Conservation (phyloP, 2,113 vertebrate genomes). For the Ondatra zibethicus region DNA sequence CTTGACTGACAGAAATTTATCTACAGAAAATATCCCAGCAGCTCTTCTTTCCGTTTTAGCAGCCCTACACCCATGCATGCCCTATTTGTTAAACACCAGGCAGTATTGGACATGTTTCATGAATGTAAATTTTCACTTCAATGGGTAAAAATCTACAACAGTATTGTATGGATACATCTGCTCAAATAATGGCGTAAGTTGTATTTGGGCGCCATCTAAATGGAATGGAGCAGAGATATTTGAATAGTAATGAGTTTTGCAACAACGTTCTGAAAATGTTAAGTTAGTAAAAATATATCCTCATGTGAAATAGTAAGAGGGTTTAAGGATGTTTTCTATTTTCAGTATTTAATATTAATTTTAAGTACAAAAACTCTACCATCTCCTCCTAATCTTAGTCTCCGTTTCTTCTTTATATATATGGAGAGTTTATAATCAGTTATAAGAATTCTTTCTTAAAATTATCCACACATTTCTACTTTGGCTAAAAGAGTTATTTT, state of each 20-base stretch:
- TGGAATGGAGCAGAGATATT: neutral
- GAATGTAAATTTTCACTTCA: neutral
- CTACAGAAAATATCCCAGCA: neutral
- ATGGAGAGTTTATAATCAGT: neutral
- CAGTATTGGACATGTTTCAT: neutral
- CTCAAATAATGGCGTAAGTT: slow-evolving; percentile 27
- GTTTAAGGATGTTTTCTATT: neutral
- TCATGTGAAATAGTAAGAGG: neutral
- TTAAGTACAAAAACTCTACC: neutral
- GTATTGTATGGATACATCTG: neutral
- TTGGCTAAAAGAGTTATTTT: neutral
- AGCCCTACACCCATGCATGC: neutral
- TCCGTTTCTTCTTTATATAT: neutral
- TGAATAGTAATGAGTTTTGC: slow-evolving; percentile 1
- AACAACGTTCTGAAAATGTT: neutral
- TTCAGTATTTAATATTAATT: slow-evolving; percentile 32
- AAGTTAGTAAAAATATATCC: neutral
- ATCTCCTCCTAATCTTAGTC: neutral
- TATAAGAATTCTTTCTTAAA: neutral
- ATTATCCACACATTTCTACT: neutral
- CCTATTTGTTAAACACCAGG: slow-evolving; percentile 18
- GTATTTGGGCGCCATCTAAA: neutral
- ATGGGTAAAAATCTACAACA: neutral
- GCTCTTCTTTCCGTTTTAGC: neutral
- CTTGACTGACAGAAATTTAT: neutral